phyloP scores from a whole-genome alignment of 2,113 vertebrate genomes.

The Corythornis cristatus region DNA sequence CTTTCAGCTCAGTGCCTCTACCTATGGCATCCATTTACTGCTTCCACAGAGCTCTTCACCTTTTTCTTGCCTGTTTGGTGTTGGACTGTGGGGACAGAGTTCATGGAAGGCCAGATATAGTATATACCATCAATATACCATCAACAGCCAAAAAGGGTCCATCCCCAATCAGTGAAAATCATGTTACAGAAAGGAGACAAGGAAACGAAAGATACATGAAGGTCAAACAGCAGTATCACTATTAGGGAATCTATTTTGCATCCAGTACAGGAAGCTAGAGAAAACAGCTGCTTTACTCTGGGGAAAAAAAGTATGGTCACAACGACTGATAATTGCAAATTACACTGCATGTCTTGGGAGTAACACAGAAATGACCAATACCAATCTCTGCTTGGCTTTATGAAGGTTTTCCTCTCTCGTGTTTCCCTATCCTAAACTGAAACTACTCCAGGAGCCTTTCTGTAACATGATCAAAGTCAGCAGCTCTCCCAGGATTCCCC shows the following conservation, averaged over 20 bases:
- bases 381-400: background rate
- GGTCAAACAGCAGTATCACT: background rate
- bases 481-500: background rate
- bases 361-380: background rate
- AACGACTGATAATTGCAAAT: background rate
- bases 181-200: background rate
- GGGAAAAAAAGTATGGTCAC: background rate
- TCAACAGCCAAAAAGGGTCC: background rate
- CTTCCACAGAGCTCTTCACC: background rate
- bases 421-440: background rate
- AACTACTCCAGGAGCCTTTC: background rate
- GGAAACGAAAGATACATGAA: background rate
- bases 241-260: background rate
- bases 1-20: background rate
- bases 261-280: background rate
- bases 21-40: background rate
- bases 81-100: background rate
- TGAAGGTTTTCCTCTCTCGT: background rate
- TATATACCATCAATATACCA: background rate
- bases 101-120: background rate
- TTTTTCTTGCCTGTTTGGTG: background rate
- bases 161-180: background rate
- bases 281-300: background rate
- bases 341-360: background rate
- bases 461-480: rapidly evolving